These are phyloP conservation scores for Penaeus vannamei DNA, from an alignment of 1,140 invertebrate genomes.

Conservation along the genomic window DNA sequence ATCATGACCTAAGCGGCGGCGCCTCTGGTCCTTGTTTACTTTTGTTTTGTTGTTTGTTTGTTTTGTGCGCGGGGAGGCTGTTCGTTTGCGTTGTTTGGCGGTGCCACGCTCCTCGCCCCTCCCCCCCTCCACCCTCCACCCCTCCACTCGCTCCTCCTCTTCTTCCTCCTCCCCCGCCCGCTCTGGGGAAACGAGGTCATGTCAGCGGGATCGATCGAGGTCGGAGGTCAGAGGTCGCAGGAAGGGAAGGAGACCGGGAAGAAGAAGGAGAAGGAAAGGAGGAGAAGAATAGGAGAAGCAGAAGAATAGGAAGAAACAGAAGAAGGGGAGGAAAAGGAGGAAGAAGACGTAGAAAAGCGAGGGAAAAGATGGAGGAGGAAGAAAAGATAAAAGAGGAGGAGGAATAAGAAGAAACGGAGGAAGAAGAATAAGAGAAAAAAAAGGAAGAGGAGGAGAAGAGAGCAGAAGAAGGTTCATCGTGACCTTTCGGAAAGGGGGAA, in stretches of 20 bases:
- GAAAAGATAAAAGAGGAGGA: not conserved
- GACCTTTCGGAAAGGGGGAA: no score
- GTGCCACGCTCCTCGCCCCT: not conserved
- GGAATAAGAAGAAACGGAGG: not conserved
- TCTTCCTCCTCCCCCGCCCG: not conserved
- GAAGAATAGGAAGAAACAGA: no score
- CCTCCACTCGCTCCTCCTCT: not conserved
- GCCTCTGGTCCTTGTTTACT: not conserved
- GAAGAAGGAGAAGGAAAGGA: no score
- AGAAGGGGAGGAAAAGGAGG: no score
- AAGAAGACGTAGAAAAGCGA: no score
- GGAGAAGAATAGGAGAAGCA: no score
- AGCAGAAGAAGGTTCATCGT: not conserved
- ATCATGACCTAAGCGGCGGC: conserved; percentile 59
- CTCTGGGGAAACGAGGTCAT: no score
- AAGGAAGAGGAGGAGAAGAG: conserved; percentile 4
- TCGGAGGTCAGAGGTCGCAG: no score
- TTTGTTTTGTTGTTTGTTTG: not conserved
- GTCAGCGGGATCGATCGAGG: no score
- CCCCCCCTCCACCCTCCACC: not conserved
- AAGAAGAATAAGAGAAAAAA: not conserved
- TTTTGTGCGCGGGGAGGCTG: not conserved
- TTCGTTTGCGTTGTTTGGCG: no score
- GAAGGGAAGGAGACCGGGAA: no score
- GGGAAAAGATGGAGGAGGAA: no score